Conservation (phyloP, 2,113 vertebrate species). For the Scolopax mira region DNA sequence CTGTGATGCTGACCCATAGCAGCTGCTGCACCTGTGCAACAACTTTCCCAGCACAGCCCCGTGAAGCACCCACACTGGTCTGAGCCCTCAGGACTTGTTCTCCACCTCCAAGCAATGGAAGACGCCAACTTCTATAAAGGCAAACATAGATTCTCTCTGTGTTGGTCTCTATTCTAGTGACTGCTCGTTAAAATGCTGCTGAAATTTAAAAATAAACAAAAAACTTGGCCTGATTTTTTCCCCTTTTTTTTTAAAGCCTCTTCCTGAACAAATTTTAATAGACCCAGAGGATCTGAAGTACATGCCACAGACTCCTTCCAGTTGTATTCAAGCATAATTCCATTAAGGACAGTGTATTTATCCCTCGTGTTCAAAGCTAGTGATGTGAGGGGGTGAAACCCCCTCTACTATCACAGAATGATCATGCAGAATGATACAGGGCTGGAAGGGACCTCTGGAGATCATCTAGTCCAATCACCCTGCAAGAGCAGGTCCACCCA, state of each 20-base stretch:
- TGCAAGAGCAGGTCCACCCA: too few species aligned
- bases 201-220: background rate
- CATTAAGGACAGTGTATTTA: background rate
- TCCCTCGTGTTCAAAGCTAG: background rate
- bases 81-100: background rate
- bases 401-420: background rate
- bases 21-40: background rate
- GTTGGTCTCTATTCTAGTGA: background rate
- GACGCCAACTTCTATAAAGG: background rate
- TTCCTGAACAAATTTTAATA: background rate
- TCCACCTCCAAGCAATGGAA: background rate
- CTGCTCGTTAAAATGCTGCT: background rate
- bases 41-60: background rate
- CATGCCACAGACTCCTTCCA: background rate
- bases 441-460: too few species aligned
- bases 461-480: too few species aligned
- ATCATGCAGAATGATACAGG: too few species aligned
- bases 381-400: background rate
- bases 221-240: background rate
- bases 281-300: background rate
- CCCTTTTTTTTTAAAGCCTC: background rate
- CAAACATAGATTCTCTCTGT: background rate
- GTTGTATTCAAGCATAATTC: background rate
- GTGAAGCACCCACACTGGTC: background rate
- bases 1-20: background rate